phyloP scores from a whole-genome alignment of 2,888 invertebrate genomes.

The Griposia aprilina region DNA sequence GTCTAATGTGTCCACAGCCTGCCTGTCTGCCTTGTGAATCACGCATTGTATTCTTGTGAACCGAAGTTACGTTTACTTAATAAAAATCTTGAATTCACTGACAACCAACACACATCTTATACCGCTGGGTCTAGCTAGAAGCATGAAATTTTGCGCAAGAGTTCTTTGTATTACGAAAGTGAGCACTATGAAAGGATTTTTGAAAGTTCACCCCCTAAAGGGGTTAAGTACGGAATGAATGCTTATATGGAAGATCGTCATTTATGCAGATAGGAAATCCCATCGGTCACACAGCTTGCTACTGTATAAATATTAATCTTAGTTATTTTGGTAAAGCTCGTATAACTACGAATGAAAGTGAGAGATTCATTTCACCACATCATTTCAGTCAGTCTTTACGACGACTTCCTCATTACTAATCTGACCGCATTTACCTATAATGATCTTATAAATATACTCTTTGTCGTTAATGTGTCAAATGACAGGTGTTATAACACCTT shows the following conservation, averaged over 20 bases:
- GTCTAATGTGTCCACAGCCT: too few species aligned
- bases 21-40: too few species aligned
- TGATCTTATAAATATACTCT: slow-evolving; percentile 9
- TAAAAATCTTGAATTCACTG: too few species aligned
- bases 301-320: background rate
- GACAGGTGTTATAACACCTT: slow-evolving; percentile 24
- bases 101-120: too few species aligned
- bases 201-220: too few species aligned
- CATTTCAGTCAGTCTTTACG: background rate
- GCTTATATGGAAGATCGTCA: background rate
- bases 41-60: too few species aligned
- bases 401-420: slow-evolving; percentile 18
- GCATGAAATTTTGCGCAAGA: too few species aligned
- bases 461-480: slow-evolving; percentile 7
- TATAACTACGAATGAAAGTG: background rate
- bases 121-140: too few species aligned
- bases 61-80: too few species aligned
- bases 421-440: slow-evolving; percentile 13
- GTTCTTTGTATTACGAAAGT: too few species aligned
- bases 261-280: background rate
- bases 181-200: too few species aligned
- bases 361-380: background rate
- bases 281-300: background rate
- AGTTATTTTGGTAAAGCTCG: background rate
- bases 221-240: background rate